Conservation (phyloP, 2,888 invertebrate genomes). For the Mechanitis messenoides region DNA sequence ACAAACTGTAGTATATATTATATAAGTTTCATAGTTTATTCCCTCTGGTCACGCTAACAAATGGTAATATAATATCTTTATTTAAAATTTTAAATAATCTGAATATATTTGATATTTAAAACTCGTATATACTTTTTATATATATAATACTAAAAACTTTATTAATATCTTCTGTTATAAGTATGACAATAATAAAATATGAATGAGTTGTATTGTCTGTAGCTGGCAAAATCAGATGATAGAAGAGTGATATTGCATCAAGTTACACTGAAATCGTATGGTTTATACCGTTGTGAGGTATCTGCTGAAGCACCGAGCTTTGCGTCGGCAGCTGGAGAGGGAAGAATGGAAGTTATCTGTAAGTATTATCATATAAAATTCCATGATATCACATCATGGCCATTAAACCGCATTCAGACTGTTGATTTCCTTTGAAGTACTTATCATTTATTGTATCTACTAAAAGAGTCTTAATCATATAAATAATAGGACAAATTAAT, state of each 20-base stretch:
- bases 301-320: slow-evolving; percentile 88
- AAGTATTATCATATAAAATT: slow-evolving; percentile 58
- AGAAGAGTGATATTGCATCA: slow-evolving; percentile 80
- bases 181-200: neutral
- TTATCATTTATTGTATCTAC: too few relatives aligned
- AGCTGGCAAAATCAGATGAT: slow-evolving; percentile 83
- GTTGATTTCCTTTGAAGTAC: too few relatives aligned
- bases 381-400: too few relatives aligned
- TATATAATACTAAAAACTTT: too few relatives aligned
- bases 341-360: slow-evolving; percentile 88
- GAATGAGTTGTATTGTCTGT: slow-evolving; percentile 3
- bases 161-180: neutral
- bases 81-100: neutral
- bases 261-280: slow-evolving; percentile 82
- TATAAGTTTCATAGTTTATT: slow-evolving; percentile 1
- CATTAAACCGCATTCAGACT: too few relatives aligned
- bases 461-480: too few relatives aligned
- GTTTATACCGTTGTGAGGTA: slow-evolving; percentile 85
- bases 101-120: neutral
- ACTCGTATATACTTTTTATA: neutral
- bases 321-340: slow-evolving; percentile 84
- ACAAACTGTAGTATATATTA: neutral
- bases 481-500: too few relatives aligned
- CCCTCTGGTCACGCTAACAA: neutral
- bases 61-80: neutral